Evolutionary conservation across 2,113 vertebrate species (phyloP), one percentile per base, ranked within the genome.

Genomic region (Myotis yumanensis): DNA sequence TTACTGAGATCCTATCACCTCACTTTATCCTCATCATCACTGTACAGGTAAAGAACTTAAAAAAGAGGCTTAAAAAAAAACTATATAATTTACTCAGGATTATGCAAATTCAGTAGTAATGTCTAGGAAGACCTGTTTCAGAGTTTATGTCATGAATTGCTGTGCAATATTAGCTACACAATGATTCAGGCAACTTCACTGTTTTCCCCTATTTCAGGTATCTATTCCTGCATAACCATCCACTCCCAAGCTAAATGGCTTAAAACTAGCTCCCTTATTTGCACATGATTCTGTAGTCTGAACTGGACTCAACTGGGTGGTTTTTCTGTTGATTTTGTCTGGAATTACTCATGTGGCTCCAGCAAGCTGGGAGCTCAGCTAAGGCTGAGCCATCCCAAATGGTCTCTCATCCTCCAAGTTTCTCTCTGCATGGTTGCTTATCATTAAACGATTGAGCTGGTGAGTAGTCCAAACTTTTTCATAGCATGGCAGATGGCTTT

Each of bases 241-340:
- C 59, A 75, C 22, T 48, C 30, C 68, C 28, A 62, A 86, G 57
- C 68, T 79, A 68, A 73, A 75, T 51, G 11, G 4, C 54, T 94
- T 81, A 59, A 86, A 54, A 10, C 57, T 11, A 6, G 5, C 16
- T 23, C 54, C 46, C 37, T 48, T 57, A 52, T 75, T 86, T 82
- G 8, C 35, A 54, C 16, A 32, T 37, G 57, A 69, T 25, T 81
- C 68, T 69, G 0, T 8, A 43, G 11, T 46, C 30, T 46, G 11
- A 16, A 71, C 30, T 64, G 68, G 32, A 20, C 51, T 73, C 12
- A 69, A 6, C n/a, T 9, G 15, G 14, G 18, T 76, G 17, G 1
- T 59, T 89, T 72, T 80, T 92, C 81, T 64, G 35, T n/a, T 89
- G 68, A 89, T 30, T 64, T 68, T 85, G 64, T 84, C 77, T 79